phyloP scores from a whole-genome alignment of 2,113 vertebrate species.

The Paradisaea rubra region DNA sequence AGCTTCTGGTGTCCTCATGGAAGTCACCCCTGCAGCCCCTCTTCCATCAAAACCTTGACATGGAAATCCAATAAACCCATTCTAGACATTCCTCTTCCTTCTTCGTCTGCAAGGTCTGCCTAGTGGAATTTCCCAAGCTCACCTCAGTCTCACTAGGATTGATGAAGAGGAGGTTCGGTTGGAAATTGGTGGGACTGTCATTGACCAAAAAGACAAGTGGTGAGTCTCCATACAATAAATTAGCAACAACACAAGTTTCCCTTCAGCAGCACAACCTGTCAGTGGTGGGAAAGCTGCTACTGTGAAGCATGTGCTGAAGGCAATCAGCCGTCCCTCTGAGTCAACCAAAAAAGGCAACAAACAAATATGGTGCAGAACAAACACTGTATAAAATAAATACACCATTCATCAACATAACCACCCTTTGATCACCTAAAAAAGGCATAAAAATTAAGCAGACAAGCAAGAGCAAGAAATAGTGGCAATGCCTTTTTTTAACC shows the following conservation, averaged over 20 bases:
- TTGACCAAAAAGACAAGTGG: neutral
- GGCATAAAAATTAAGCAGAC: conserved; percentile 2
- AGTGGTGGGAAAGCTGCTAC: neutral
- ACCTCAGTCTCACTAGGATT: neutral
- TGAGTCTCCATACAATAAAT: neutral
- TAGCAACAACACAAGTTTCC: neutral
- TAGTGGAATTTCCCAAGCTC: neutral
- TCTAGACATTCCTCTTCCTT: neutral
- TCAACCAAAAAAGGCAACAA: neutral
- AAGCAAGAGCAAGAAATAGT: conserved; percentile 51
- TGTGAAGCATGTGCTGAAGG: neutral
- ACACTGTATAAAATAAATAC: neutral
- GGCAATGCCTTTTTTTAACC: neutral
- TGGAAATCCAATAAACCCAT: neutral
- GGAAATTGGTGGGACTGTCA: neutral
- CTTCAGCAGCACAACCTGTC: neutral
- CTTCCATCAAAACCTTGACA: neutral
- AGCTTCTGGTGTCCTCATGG: neutral
- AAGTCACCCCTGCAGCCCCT: neutral
- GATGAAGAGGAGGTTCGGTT: neutral
- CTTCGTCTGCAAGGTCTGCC: neutral
- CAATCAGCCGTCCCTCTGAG: neutral
- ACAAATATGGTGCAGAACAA: neutral
- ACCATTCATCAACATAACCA: neutral
- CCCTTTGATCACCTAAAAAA: conserved; percentile 12